Evolutionary conservation across 2,797 vertebrate species (phyloP), one percentile per base, ranked within the genome.

Genomic region (Melopsittacus undulatus): DNA sequence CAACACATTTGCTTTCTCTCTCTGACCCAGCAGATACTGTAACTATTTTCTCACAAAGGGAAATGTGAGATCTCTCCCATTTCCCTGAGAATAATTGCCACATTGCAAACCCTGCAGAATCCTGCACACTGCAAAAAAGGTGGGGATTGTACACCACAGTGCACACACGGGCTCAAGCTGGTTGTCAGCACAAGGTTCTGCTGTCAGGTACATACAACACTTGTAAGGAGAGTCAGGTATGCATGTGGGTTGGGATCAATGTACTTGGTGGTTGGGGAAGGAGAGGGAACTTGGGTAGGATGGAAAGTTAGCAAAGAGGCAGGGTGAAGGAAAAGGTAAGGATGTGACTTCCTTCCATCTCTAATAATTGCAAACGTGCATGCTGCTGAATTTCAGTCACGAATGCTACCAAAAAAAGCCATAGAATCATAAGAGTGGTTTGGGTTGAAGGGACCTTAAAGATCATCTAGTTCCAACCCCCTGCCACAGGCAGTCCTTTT

Each of bases 81-180:
- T 75, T 89, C 27, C 27, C 29, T 57, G 10, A 63, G 45, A 76
- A 66, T 22, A 87, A 54, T 21, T 32, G 8, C 5, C 13, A 51
- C 24, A 32, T 17, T 57, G 30, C 12, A 73, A 81, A 62, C 8
- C 3, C 45, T 66, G 54, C 9, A 76, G 80, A 78, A 57, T 13
- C 14, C 45, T 3, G 0, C 24, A 36, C 0, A 0, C 10, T 43
- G 17, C 0, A 48, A 22, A 38, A 72, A 42, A 7, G 23, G 13
- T 38, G 15, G 26, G 5, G 36, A 40, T 3, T 67, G 38, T 54
- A 59, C 19, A 42, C 10, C 23, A 7, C 64, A 61, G 14, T 2
- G 8, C 11, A 45, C 29, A 11, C 0, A 0, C 61, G 32, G 16
- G 18, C 16, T 87, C 29, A 48, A 0, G 0, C 18, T 73, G 68